Conservation (phyloP, 2,888 invertebrate genomes). For the Drosophila yooni region DNA sequence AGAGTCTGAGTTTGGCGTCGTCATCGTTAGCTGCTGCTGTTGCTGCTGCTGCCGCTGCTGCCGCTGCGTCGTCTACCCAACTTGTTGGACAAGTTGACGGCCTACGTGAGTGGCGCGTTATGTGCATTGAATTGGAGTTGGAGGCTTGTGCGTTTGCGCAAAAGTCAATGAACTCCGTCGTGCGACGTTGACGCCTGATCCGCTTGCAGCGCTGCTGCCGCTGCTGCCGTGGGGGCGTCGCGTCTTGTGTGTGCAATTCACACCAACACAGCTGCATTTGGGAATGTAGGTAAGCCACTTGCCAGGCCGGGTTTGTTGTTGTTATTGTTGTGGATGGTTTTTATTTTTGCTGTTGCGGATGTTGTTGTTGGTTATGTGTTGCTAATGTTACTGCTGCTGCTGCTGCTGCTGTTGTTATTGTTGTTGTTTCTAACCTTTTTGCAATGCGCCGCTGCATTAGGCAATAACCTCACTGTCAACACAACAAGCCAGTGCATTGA, state of each 20-base stretch:
- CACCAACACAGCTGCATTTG: conserved; percentile 64
- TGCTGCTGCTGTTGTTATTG: conserved; percentile 20
- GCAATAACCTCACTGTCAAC: conserved; percentile 75
- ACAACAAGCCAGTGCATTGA: conserved; percentile 63
- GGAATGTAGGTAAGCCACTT: conserved; percentile 81
- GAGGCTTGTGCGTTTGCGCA: conserved; percentile 78
- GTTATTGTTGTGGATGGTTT: conserved; percentile 13
- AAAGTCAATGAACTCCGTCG: conserved; percentile 77
- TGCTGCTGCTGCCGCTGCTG: conserved; percentile 35
- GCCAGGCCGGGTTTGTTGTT: conserved; percentile 56
- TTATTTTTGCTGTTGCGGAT: conserved; percentile 27
- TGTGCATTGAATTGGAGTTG: conserved; percentile 78
- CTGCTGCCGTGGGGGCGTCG: conserved; percentile 60
- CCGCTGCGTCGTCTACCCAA: conserved; percentile 77
- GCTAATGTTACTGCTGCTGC: conserved; percentile 30
- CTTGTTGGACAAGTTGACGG: conserved; percentile 79
- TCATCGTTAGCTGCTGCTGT: conserved; percentile 40
- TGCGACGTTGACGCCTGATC: conserved; percentile 52
- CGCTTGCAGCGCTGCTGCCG: conserved; percentile 53
- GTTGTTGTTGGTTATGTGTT: conserved; percentile 37
- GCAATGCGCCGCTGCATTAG: conserved; percentile 71
- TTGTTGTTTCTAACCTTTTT: conserved; percentile 74
- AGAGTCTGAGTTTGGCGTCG: conserved; percentile 36
- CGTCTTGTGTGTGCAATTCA: conserved; percentile 67
- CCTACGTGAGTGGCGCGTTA: conserved; percentile 75